Conservation (phyloP, 2,113 vertebrate species). For the Sceloporus undulatus region DNA sequence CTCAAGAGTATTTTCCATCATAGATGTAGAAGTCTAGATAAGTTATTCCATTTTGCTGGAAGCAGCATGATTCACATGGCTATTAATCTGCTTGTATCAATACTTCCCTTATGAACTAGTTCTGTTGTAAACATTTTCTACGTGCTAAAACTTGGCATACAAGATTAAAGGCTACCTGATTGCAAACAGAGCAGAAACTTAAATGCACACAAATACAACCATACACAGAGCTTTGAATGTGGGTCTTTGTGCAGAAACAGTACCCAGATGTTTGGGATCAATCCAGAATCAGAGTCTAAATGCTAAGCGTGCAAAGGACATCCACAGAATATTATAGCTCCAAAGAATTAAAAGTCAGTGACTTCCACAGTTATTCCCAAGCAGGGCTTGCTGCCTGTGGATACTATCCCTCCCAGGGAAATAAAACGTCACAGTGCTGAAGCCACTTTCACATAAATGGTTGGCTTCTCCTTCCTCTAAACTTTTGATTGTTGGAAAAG, state of each 20-base stretch:
- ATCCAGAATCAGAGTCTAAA: conserved; percentile 25
- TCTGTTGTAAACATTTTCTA: conserved; percentile 31
- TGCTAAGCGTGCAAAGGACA: not conserved
- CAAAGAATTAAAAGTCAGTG: conserved; percentile 8
- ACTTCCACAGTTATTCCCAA: not conserved
- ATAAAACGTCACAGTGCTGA: not conserved
- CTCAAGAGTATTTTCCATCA: conserved; percentile 21
- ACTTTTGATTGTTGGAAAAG: not conserved
- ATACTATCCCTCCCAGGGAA: not conserved
- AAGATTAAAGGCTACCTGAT: conserved; percentile 11
- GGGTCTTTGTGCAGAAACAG: conserved; percentile 22
- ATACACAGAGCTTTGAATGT: conserved; percentile 20
- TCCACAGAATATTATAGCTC: not conserved
- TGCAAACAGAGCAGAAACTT: not conserved
- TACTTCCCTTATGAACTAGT: conserved; percentile 23
- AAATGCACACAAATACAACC: conserved; percentile 32
- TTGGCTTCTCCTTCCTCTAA: not conserved
- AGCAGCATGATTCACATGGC: not conserved
- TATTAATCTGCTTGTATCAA: not conserved
- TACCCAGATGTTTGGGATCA: conserved; percentile 36
- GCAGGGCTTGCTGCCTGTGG: not conserved
- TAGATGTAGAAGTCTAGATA: not conserved
- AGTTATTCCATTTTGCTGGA: conserved; percentile 26
- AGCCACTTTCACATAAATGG: not conserved
- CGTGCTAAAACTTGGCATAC: not conserved